Conservation (phyloP, 64 coral and sea anemone genomes). For the Platygyra sinensis region DNA sequence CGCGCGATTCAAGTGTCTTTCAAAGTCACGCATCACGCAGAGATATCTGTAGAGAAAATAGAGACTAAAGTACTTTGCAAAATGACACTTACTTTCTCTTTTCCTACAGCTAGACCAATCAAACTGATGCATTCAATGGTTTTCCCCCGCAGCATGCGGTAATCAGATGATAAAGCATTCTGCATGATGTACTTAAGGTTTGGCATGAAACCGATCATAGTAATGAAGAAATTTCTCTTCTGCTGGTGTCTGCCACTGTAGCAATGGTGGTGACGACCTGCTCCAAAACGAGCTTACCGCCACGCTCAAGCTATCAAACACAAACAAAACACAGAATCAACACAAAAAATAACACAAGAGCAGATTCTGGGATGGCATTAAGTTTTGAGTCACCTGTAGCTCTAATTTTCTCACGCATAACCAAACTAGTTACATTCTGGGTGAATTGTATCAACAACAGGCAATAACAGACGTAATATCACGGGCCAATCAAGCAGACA, state of each 20-base stretch:
- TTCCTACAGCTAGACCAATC: conserved; percentile 95
- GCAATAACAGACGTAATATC: no score
- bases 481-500: no score
- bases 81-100: conserved; percentile 79
- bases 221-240: conserved; percentile 89
- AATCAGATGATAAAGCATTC: conserved; percentile 84
- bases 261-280: conserved; percentile 95
- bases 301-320: conserved; percentile 77
- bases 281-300: conserved; percentile 88
- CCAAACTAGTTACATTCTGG: no score
- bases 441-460: no score
- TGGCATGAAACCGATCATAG: conserved; percentile 97
- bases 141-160: conserved; percentile 87
- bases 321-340: not conserved
- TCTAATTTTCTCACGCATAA: no score
- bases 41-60: no score
- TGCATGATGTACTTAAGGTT: conserved; percentile 92
- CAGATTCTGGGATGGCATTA: no score
- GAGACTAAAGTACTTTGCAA: not conserved
- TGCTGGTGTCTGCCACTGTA: conserved; percentile 92
- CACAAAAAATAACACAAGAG: no score
- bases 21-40: no score
- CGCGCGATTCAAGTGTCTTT: no score
- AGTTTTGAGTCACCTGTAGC: no score
- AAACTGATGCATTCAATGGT: conserved; percentile 98